phyloP scores from a whole-genome alignment of 1,140 invertebrate species.

The Eciton burchellii region DNA sequence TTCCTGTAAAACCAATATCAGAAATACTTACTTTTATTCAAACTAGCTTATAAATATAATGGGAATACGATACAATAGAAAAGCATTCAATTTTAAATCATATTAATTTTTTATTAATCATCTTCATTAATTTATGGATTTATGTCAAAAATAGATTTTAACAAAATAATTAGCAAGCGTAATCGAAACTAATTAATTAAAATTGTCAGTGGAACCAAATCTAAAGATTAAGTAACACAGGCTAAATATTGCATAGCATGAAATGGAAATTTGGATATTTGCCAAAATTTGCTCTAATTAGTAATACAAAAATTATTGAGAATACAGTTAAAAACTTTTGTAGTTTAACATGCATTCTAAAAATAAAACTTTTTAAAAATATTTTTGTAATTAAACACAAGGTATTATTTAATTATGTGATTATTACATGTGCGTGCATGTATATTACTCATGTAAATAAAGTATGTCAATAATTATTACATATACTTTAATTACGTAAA shows the following conservation, averaged over 20 bases:
- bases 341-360: neutral
- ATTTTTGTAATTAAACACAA: neutral
- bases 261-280: slow-evolving; percentile 61
- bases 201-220: slow-evolving; percentile 29
- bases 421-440: neutral
- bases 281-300: slow-evolving; percentile 71
- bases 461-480: neutral
- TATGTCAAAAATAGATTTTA: slow-evolving; percentile 19
- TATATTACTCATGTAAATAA: neutral
- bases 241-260: slow-evolving; percentile 47
- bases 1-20: neutral
- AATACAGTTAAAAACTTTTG: neutral
- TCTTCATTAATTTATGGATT: neutral
- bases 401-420: neutral
- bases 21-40: neutral
- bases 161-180: slow-evolving; percentile 2
- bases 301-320: slow-evolving; percentile 25
- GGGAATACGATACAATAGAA: neutral
- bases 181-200: slow-evolving; percentile 34
- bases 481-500: neutral
- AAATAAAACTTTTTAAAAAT: neutral
- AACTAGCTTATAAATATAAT: neutral
- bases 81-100: slow-evolving; percentile 32
- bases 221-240: slow-evolving; percentile 38
- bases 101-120: neutral